phyloP scores from a whole-genome alignment of 2,888 invertebrate species.

The Drosophila anomelani region DNA sequence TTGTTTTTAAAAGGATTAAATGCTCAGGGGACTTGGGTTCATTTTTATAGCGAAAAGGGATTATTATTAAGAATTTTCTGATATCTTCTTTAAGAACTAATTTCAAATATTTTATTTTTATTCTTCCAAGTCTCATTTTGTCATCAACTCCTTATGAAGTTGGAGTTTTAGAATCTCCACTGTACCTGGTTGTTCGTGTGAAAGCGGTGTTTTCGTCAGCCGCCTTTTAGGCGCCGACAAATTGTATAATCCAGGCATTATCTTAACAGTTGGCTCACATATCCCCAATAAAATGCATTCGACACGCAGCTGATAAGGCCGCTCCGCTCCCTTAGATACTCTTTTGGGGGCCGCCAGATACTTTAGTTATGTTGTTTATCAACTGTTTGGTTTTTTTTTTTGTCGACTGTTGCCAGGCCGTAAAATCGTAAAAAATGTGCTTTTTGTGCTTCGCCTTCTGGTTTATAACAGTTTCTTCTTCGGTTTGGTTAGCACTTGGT shows the following conservation, averaged over 20 bases:
- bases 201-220: constrained; percentile 53
- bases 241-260: constrained; percentile 37
- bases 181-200: constrained; percentile 12
- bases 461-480: constrained; percentile 47
- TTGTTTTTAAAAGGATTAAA: not conserved
- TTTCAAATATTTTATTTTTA: not conserved
- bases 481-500: constrained; percentile 30
- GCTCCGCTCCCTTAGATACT: constrained; percentile 13
- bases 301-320: constrained; percentile 34
- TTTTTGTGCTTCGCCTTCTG: constrained; percentile 23
- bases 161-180: not conserved
- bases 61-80: too few relatives aligned
- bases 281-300: constrained; percentile 38
- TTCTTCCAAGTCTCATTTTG: not conserved
- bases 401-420: constrained; percentile 35
- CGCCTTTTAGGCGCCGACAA: constrained; percentile 69
- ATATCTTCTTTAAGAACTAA: not conserved
- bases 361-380: constrained; percentile 36
- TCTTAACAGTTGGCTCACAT: constrained; percentile 27
- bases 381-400: not conserved
- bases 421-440: constrained; percentile 39
- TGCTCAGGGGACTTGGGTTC: not conserved
- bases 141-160: not conserved
- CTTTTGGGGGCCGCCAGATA: constrained; percentile 12
- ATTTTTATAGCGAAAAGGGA: not conserved